These are phyloP conservation scores for Glyptemys insculpta DNA, from an alignment of 2,797 vertebrate genomes.

Conservation along the genomic window DNA sequence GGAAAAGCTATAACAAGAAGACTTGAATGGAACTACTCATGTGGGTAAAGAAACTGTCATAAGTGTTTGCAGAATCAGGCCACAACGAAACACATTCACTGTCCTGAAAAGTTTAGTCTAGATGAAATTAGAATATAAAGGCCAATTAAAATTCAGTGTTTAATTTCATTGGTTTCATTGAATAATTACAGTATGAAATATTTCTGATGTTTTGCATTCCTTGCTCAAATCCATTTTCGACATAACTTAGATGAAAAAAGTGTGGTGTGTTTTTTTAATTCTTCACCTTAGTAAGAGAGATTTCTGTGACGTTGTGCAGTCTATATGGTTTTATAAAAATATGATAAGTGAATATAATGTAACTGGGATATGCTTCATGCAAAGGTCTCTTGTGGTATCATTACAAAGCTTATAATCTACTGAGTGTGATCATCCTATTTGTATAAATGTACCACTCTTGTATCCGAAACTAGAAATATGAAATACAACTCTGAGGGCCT, in stretches of 20 bases:
- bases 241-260: background rate
- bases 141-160: background rate
- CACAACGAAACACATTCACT: background rate
- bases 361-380: too few relatives aligned
- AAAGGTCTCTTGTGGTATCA: too few relatives aligned
- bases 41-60: background rate
- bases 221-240: background rate
- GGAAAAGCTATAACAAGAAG: background rate
- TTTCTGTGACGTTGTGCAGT: background rate
- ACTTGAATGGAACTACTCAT: constrained; percentile 11
- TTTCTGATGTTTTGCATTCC: background rate
- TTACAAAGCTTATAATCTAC: too few relatives aligned
- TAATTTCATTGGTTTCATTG: background rate
- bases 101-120: background rate
- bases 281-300: background rate
- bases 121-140: constrained; percentile 28
- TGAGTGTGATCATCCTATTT: too few relatives aligned
- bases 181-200: background rate
- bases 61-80: background rate
- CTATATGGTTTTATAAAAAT: too few relatives aligned
- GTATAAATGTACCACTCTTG: too few relatives aligned
- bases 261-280: background rate
- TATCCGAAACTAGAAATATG: too few relatives aligned
- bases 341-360: too few relatives aligned
- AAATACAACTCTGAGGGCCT: too few relatives aligned